phyloP scores from a whole-genome alignment of 2,113 vertebrate species.

The Brachyhypopomus gauderio region DNA sequence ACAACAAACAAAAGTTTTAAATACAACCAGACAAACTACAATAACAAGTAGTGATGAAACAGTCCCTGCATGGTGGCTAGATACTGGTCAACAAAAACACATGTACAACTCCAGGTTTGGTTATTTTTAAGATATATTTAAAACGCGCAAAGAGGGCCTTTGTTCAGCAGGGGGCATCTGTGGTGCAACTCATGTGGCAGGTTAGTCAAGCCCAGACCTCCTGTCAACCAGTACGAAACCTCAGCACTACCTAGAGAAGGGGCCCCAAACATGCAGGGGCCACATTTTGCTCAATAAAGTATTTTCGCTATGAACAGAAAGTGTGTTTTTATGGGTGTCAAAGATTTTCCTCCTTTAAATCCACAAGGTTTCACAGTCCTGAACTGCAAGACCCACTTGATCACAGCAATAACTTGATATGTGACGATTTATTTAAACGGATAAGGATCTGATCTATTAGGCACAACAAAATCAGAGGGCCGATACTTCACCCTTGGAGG shows the following conservation, averaged over 20 bases:
- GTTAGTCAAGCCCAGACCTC: neutral
- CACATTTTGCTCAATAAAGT: slow-evolving; percentile 3
- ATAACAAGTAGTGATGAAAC: slow-evolving; percentile 26
- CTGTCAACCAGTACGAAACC: neutral
- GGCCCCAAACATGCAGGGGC: neutral
- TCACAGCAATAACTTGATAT: neutral
- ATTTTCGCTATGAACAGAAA: neutral
- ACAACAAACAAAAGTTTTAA: neutral
- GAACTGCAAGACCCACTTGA: neutral
- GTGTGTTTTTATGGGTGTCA: neutral
- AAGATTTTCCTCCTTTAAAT: neutral
- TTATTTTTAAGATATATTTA: neutral
- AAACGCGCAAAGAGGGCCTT: neutral
- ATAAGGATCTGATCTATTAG: too few species aligned
- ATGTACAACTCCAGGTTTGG: neutral
- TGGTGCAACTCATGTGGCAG: neutral
- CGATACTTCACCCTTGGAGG: too few species aligned
- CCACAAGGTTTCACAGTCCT: neutral
- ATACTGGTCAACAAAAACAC: neutral
- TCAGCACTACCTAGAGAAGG: too few species aligned
- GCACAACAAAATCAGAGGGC: too few species aligned
- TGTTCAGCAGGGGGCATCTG: neutral
- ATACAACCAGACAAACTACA: slow-evolving; percentile 19
- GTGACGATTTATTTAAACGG: neutral
- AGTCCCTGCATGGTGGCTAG: slow-evolving; percentile 12